Conservation (phyloP, 2,797 vertebrate genomes). For the Tokudaia muenninki region DNA sequence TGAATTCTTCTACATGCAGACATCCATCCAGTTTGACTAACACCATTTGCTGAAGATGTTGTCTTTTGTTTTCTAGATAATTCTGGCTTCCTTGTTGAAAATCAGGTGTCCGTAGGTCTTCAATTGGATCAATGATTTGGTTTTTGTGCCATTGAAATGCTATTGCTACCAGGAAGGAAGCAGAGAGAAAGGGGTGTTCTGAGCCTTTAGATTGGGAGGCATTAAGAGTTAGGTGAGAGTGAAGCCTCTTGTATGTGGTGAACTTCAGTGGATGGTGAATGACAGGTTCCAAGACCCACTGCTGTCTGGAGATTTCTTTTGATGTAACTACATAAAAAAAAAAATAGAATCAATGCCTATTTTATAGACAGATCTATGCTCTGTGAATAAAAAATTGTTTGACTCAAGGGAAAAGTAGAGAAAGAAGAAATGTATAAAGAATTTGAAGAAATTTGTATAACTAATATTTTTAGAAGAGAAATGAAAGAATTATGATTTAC, state of each 20-base stretch:
- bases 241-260: background rate
- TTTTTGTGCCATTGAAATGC: background rate
- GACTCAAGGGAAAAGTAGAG: background rate
- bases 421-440: background rate
- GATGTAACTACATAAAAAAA: background rate
- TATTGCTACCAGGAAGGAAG: background rate
- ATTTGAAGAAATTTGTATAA: background rate
- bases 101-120: background rate
- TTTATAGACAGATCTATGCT: background rate
- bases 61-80: background rate
- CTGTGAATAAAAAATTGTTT: background rate
- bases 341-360: background rate
- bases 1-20: background rate
- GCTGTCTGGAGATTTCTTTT: constrained; percentile 6
- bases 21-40: background rate
- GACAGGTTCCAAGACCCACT: background rate
- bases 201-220: background rate
- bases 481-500: background rate
- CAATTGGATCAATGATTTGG: background rate
- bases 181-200: background rate
- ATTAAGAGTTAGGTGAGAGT: background rate
- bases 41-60: background rate
- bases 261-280: background rate
- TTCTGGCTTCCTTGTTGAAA: background rate
- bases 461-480: background rate